Percentiles rank a stretch among this genome's conserved stretches.
phyloP scores from a whole-genome alignment of 2,113 vertebrate genomes.

The Lycocorax pyrrhopterus region DNA sequence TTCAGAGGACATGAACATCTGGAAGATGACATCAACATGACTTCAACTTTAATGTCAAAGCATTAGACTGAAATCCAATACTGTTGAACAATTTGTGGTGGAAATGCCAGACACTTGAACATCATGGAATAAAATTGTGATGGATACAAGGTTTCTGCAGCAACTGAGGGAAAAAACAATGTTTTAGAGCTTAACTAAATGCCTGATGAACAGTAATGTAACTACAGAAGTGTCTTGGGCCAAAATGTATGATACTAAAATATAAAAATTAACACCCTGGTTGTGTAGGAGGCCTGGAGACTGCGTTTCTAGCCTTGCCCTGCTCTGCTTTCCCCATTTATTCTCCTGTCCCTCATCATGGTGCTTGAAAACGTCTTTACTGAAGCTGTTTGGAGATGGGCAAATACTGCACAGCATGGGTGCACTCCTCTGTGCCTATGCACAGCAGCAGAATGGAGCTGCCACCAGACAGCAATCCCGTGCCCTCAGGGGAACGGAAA shows the following conservation, averaged over 20 bases:
- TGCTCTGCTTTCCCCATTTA: not conserved
- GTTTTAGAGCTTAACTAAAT: not conserved
- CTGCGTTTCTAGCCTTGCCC: not conserved
- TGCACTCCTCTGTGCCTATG: rapidly evolving
- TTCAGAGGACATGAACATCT: constrained; percentile 50
- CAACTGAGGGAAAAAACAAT: not conserved
- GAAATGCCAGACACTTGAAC: not conserved
- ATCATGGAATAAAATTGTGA: not conserved
- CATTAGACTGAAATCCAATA: constrained; percentile 13
- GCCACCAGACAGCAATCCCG: rapidly evolving
- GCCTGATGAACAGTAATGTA: not conserved
- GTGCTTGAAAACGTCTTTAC: not conserved
- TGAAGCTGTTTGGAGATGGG: not conserved
- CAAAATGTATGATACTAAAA: not conserved
- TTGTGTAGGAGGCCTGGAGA: not conserved
- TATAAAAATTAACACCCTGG: not conserved
- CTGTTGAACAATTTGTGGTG: not conserved
- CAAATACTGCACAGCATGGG: not conserved
- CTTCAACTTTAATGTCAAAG: constrained; percentile 47
- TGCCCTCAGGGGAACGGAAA: not conserved
- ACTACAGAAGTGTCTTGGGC: not conserved
- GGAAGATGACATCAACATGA: constrained; percentile 60
- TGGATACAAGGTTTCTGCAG: not conserved
- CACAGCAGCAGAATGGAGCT: rapidly evolving
- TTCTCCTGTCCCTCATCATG: not conserved